These are phyloP conservation scores for Aphaenogaster rudis DNA, from an alignment of 1,140 invertebrate species.

Conservation along the genomic window DNA sequence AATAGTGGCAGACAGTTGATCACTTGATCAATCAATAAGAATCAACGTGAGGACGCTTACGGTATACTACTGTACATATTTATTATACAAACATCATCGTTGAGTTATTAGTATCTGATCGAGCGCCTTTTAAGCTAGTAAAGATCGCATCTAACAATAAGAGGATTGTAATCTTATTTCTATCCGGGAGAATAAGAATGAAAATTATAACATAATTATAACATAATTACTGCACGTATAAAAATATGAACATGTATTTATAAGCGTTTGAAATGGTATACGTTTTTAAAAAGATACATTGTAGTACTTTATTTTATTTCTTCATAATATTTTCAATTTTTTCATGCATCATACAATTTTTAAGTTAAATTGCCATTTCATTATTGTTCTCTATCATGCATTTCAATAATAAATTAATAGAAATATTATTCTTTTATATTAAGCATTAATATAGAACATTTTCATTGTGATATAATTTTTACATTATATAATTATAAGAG, in stretches of 20 bases:
- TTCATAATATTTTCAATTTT: background rate
- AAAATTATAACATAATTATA: background rate
- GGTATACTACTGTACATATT: background rate
- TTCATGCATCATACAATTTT: background rate
- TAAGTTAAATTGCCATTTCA: background rate
- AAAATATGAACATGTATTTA: background rate
- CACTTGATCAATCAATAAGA: conserved; percentile 48
- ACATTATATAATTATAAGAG: background rate
- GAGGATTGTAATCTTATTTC: background rate
- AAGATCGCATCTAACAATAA: background rate
- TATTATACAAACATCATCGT: conserved; percentile 20
- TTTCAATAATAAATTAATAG: too few species aligned
- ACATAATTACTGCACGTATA: background rate
- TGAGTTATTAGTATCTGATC: conserved; percentile 30
- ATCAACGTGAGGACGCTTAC: background rate
- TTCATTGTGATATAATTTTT: too few species aligned
- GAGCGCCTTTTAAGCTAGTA: background rate
- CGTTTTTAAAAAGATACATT: background rate
- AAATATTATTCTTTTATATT: too few species aligned
- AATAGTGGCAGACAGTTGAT: conserved; percentile 15
- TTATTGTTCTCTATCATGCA: background rate
- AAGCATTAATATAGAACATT: too few species aligned
- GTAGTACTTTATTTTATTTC: background rate
- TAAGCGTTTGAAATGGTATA: background rate
- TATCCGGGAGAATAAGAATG: background rate